Conservation (phyloP, 2,888 invertebrate species). For the Coelopa pilipes region DNA sequence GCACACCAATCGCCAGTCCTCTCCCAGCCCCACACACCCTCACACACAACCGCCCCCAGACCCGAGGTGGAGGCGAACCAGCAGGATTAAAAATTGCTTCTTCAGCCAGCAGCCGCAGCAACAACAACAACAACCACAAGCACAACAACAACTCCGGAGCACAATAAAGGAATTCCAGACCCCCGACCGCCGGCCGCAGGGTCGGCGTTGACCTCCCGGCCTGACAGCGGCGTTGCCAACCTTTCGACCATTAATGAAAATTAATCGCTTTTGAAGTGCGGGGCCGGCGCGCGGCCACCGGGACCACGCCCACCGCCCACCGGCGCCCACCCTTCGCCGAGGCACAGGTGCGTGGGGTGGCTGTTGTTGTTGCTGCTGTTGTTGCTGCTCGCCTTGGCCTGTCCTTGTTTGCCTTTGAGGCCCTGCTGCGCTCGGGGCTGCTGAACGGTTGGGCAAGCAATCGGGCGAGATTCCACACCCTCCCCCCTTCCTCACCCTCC, state of each 20-base stretch:
- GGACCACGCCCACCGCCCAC: not conserved
- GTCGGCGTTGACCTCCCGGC: no score
- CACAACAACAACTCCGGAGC: not conserved
- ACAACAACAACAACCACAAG: not conserved
- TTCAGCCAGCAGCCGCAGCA: no score
- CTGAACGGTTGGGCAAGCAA: conserved; percentile 2
- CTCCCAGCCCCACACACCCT: no score
- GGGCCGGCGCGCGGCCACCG: not conserved
- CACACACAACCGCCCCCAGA: no score
- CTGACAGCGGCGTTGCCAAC: no score
- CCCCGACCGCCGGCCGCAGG: no score
- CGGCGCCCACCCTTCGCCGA: not conserved
- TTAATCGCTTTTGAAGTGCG: conserved; percentile 59
- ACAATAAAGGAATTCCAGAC: not conserved
- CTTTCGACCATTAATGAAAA: conserved; percentile 55
- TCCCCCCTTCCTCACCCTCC: not conserved
- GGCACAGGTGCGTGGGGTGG: not conserved
- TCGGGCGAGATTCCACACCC: not conserved
- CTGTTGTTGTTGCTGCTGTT: not conserved
- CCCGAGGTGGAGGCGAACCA: no score
- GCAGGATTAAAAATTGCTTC: no score
- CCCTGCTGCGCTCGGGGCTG: not conserved
- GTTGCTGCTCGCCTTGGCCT: not conserved
- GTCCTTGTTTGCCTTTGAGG: not conserved
- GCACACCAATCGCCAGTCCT: no score